These are phyloP conservation scores for Littorina saxatilis DNA, from an alignment of 1,140 invertebrate species.

Conservation along the genomic window DNA sequence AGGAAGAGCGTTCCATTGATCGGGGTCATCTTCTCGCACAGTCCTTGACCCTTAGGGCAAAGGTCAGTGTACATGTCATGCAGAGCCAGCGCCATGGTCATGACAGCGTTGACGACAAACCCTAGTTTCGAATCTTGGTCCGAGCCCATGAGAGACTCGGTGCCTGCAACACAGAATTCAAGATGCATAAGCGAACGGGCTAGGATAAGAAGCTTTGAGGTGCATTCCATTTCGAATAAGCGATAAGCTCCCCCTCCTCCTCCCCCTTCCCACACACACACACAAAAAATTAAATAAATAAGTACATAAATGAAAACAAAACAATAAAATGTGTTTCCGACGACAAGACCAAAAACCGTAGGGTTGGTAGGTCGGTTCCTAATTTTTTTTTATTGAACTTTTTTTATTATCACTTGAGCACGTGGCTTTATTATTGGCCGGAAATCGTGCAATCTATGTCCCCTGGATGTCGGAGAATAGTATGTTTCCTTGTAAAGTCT, in stretches of 20 bases:
- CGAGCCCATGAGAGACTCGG: conserved; percentile 74
- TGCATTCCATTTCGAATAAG: too few relatives aligned
- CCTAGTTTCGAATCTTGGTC: conserved; percentile 87
- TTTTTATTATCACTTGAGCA: too few relatives aligned
- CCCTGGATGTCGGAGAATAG: too few relatives aligned
- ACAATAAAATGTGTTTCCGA: not conserved
- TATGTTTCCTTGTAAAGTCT: too few relatives aligned
- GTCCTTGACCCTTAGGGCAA: conserved; percentile 73
- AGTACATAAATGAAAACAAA: not conserved
- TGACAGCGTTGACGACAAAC: conserved; percentile 86
- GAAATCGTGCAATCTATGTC: too few relatives aligned
- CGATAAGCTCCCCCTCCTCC: too few relatives aligned
- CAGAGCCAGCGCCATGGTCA: conserved; percentile 83
- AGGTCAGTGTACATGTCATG: conserved; percentile 79
- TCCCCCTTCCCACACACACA: too few relatives aligned
- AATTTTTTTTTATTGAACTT: too few relatives aligned
- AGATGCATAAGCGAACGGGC: not conserved
- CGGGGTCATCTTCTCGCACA: conserved; percentile 81
- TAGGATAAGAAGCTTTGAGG: not conserved
- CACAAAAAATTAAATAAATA: too few relatives aligned
- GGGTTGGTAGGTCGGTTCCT: too few relatives aligned
- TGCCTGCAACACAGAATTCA: conserved; percentile 59
- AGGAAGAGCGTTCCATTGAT: conserved; percentile 82
- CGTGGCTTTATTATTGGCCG: too few relatives aligned
- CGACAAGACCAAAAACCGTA: too few relatives aligned